phyloP scores from a whole-genome alignment of 53 echinoderm and acorn worm genomes.

The Echinometra lucunter region DNA sequence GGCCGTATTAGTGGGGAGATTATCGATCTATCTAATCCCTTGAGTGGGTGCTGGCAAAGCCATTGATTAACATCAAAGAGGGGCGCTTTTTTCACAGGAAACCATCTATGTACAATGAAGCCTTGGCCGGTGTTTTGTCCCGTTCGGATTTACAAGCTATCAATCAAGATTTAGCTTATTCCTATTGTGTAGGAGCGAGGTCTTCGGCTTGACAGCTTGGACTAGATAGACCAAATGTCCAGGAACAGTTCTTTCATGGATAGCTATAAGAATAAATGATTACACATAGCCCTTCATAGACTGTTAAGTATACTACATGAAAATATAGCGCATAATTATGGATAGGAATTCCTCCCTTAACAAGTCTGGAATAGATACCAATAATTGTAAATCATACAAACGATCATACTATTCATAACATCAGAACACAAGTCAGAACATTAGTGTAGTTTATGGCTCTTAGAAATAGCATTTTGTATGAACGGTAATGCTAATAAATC shows the following conservation, averaged over 20 bases:
- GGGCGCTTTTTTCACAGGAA: slow-evolving; percentile 18
- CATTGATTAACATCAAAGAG: slow-evolving; percentile 63
- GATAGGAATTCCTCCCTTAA: neutral
- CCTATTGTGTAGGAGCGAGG: slow-evolving; percentile 1
- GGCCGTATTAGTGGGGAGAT: slow-evolving; percentile 56
- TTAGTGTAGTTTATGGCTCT: too few species aligned
- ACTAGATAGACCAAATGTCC: neutral
- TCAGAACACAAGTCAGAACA: too few species aligned
- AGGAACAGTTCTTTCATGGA: neutral
- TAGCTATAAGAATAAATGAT: neutral
- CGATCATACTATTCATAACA: too few species aligned
- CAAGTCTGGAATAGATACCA: neutral
- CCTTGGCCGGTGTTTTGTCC: slow-evolving; percentile 36
- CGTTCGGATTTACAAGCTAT: slow-evolving; percentile 3
- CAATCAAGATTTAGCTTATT: neutral
- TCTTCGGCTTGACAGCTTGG: neutral
- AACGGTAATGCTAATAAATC: too few species aligned
- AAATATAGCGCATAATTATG: neutral
- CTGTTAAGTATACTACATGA: neutral
- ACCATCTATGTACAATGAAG: neutral
- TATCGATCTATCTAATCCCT: slow-evolving; percentile 45
- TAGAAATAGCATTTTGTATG: too few species aligned
- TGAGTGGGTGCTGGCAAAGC: slow-evolving; percentile 35
- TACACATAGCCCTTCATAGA: neutral
- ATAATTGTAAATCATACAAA: neutral